phyloP scores from a whole-genome alignment of 2,888 invertebrate genomes.

The Amblyjoppa proteus region DNA sequence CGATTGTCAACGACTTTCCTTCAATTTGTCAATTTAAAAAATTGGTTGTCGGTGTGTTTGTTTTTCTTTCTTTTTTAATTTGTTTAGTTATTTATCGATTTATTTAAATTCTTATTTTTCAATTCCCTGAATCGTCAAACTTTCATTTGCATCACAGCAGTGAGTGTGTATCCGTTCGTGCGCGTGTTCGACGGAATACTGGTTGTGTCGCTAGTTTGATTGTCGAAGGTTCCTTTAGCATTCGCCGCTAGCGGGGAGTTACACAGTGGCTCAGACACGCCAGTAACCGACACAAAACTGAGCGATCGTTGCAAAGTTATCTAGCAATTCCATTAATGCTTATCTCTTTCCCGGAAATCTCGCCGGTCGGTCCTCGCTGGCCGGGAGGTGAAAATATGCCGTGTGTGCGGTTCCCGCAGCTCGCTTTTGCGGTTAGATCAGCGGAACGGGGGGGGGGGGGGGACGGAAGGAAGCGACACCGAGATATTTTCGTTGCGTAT shows the following conservation, averaged over 20 bases:
- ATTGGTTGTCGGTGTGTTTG: neutral
- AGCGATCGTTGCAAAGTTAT: constrained; percentile 16
- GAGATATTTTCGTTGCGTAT: constrained; percentile 40
- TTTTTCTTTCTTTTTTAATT: neutral
- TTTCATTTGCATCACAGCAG: constrained; percentile 9
- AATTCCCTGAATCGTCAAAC: constrained; percentile 11
- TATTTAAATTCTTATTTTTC: neutral
- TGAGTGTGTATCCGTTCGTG: neutral
- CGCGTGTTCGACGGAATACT: neutral
- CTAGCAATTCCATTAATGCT: neutral
- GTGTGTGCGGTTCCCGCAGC: neutral
- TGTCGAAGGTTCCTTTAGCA: neutral
- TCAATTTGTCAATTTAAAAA: too few species aligned
- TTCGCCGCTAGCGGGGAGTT: neutral
- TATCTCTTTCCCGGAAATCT: neutral
- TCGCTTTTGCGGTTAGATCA: neutral
- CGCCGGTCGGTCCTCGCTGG: neutral
- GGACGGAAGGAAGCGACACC: constrained; percentile 7
- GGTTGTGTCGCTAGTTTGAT: neutral
- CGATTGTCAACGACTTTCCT: neutral
- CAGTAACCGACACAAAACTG: neutral
- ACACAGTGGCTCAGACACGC: neutral
- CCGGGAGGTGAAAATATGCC: neutral
- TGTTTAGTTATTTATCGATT: neutral
- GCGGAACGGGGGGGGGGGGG: neutral